These are phyloP conservation scores for Hydriomena furcata DNA, from an alignment of 2,888 invertebrate species.

Conservation along the genomic window DNA sequence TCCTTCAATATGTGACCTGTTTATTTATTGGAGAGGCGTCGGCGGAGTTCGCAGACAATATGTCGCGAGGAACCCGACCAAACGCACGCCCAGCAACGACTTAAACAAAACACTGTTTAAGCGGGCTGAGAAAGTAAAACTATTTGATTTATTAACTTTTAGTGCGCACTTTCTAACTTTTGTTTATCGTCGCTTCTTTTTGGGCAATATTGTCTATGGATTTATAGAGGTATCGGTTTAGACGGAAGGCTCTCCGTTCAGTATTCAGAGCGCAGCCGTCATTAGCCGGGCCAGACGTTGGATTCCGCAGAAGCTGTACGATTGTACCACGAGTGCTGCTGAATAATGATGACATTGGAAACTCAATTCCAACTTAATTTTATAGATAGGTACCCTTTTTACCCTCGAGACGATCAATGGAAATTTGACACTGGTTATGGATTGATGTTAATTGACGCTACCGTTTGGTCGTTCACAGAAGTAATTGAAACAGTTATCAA, in stretches of 20 bases:
- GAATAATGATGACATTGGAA: slow-evolving; percentile 71
- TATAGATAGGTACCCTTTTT: too few species aligned
- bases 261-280: slow-evolving; percentile 73
- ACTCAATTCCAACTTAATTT: slow-evolving; percentile 55
- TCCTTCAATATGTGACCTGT: slow-evolving; percentile 83
- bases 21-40: slow-evolving; percentile 81
- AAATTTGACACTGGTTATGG: too few species aligned
- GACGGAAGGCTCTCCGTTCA: slow-evolving; percentile 53
- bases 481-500: too few species aligned
- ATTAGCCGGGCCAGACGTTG: slow-evolving; percentile 75
- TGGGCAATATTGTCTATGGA: slow-evolving; percentile 24
- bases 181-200: slow-evolving; percentile 15
- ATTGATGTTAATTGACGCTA: too few species aligned
- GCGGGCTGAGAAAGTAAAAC: slow-evolving; percentile 63
- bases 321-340: slow-evolving; percentile 57
- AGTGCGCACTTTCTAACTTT: slow-evolving; percentile 30
- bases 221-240: slow-evolving; percentile 37
- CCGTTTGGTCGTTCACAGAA: too few species aligned
- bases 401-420: too few species aligned
- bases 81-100: slow-evolving; percentile 63
- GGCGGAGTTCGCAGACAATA: slow-evolving; percentile 81
- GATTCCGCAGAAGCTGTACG: slow-evolving; percentile 70
- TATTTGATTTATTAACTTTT: slow-evolving; percentile 68
- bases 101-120: slow-evolving; percentile 75
- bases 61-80: slow-evolving; percentile 73